Evolutionary conservation across 2,797 vertebrate species (phyloP).

Genomic region (Lemur catta): DNA sequence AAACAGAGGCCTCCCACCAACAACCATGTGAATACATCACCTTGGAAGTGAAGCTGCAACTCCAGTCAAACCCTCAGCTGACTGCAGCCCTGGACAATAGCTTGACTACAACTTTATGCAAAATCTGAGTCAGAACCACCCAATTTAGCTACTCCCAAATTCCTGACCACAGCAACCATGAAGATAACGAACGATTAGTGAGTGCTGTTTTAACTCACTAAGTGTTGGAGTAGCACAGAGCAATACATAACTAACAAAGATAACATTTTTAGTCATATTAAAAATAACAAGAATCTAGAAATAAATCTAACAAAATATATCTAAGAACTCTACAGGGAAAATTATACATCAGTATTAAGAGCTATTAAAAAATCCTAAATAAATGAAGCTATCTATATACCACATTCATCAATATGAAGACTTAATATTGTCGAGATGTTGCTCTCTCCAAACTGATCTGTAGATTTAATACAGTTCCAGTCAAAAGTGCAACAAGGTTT

Average conservation of each 20-base stretch:
- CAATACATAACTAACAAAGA: neutral
- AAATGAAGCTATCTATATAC: neutral
- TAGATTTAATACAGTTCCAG: neutral
- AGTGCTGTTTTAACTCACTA: neutral
- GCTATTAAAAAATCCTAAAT: neutral
- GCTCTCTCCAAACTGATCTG: neutral
- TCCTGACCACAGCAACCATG: neutral
- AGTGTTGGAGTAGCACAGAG: neutral
- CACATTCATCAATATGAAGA: neutral
- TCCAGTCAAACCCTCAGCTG: neutral
- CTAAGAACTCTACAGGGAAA: neutral
- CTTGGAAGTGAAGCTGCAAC: neutral
- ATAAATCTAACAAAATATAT: neutral
- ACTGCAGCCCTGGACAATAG: neutral
- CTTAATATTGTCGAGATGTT: neutral
- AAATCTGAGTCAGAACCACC: neutral
- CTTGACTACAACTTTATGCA: neutral
- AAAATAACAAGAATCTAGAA: neutral
- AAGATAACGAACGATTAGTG: neutral
- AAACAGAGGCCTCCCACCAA: neutral
- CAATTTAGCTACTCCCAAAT: neutral
- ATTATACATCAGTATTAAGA: neutral
- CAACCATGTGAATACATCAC: neutral
- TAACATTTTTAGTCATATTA: neutral
- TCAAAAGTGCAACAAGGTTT: neutral